Evolutionary conservation across 1,140 invertebrate species (phyloP).

Genomic region (Calliphora vicina): DNA sequence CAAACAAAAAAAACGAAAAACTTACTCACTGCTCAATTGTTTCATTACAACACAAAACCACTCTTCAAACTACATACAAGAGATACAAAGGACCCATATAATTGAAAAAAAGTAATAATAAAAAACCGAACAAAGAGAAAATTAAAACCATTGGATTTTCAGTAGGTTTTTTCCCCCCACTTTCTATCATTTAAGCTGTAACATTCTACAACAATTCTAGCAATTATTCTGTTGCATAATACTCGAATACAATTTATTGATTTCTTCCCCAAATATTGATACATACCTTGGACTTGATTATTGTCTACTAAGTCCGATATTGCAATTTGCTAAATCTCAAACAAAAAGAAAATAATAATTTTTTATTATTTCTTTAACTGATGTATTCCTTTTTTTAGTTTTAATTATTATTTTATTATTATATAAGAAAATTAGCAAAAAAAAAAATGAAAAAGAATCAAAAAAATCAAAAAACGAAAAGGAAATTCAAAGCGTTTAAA

Average conservation of each 20-base stretch:
- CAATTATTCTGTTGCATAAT: neutral
- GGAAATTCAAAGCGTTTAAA: slow-evolving; percentile 27
- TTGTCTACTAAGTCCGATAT: slow-evolving; percentile 17
- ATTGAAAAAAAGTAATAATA: neutral
- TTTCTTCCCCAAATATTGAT: neutral
- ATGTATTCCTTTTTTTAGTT: neutral
- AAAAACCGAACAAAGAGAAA: no score
- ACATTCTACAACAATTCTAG: neutral
- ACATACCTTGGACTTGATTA: slow-evolving; percentile 17
- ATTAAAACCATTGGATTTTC: no score
- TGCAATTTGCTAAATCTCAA: slow-evolving; percentile 19
- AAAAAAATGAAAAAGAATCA: neutral
- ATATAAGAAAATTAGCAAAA: slow-evolving; percentile 22
- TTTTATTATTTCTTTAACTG: neutral
- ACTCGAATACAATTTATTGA: neutral
- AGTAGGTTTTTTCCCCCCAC: no score
- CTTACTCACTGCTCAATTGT: neutral
- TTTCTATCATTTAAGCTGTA: no score
- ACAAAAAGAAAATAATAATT: neutral
- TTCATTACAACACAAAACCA: slow-evolving; percentile 2
- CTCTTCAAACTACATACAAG: neutral
- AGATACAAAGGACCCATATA: neutral
- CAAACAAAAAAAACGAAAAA: neutral
- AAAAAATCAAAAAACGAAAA: slow-evolving; percentile 12
- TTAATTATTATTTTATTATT: slow-evolving; percentile 10